Base-by-base conservation (phyloP, 1,140 invertebrate species). In the Aethina tumida region DNA sequence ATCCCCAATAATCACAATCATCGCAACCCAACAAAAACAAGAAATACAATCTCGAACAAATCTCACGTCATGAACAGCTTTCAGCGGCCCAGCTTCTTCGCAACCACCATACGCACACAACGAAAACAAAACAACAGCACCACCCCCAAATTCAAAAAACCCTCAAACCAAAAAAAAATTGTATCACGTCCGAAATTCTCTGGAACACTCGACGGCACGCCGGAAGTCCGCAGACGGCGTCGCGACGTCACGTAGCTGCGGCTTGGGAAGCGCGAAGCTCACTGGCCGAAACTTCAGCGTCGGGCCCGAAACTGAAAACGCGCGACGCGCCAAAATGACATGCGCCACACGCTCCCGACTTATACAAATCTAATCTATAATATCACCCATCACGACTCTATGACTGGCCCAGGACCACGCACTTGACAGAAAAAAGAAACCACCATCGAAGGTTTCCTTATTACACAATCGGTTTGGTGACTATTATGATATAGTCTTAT, bases 291-390 rank as follows among this genome's bases (percentile, higher is more conserved):
- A 44, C 33, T 36, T 41, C 31, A 10, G 31, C 9, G 18, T 17
- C 19, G 22, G 10, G 17, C 17, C 31, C 16, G 25, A 22, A 17
- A 19, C 30, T 16, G 30, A 16, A 10, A 10, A 32, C 30, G 39
- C 33, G 39, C 38, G 39, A 17, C 27, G 44, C 41, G 47, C 44
- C 45, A 49, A 55, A 53, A 51, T 55, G 55, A 46, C 55, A 58
- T 58, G 55, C 55, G 55, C n/a, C n/a, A n/a, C n/a, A n/a, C n/a
- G n/a, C n/a, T n/a, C n/a, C n/a, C 55, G 45, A 27, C 51, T 50
- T 41, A 39, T 38, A 41, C 43, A 51, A 55, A 58, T 55, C 53
- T 55, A 58, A 58, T 58, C 55, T 58, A 58, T 58, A 58, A 55
- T 47, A 58, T 58, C 53, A 55, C n/a, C n/a, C 50, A 55, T 53